Percentiles rank a stretch among this genome's conserved stretches.
Conservation (phyloP, 2,888 invertebrate genomes). For the Brenthis ino region DNA sequence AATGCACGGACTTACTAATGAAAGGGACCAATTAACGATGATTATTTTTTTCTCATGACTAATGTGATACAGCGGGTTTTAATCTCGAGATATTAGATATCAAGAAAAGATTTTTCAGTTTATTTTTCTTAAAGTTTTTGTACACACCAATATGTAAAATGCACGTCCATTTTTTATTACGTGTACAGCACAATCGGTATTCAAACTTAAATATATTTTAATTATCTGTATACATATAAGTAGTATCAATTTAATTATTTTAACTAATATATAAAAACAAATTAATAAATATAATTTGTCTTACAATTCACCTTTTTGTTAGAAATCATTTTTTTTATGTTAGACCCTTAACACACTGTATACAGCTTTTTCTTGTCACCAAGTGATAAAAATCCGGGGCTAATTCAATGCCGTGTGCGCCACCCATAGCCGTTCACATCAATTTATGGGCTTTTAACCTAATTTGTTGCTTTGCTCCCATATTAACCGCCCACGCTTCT, state of each 20-base stretch:
- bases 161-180: conserved; percentile 1
- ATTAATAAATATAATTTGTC: background rate
- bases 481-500: conserved; percentile 49
- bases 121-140: conserved; percentile 1
- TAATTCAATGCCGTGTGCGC: conserved; percentile 74
- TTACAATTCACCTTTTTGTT: background rate
- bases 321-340: background rate
- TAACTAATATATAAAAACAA: background rate
- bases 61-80: conserved; percentile 61
- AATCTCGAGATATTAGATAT: conserved; percentile 29
- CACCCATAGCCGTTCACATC: conserved; percentile 77
- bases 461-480: conserved; percentile 71
- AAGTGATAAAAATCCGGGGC: conserved; percentile 75
- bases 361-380: conserved; percentile 71
- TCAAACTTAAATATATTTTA: background rate
- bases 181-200: too few species aligned
- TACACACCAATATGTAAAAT: background rate
- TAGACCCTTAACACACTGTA: conserved; percentile 59
- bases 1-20: conserved; percentile 80
- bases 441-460: conserved; percentile 81
- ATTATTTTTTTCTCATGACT: conserved; percentile 77
- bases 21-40: conserved; percentile 81
- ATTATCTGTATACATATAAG: too few species aligned
- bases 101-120: conserved; percentile 21
- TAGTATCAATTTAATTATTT: background rate